Conservation (phyloP, 2,888 invertebrate genomes). For the Nomada fabriciana region DNA sequence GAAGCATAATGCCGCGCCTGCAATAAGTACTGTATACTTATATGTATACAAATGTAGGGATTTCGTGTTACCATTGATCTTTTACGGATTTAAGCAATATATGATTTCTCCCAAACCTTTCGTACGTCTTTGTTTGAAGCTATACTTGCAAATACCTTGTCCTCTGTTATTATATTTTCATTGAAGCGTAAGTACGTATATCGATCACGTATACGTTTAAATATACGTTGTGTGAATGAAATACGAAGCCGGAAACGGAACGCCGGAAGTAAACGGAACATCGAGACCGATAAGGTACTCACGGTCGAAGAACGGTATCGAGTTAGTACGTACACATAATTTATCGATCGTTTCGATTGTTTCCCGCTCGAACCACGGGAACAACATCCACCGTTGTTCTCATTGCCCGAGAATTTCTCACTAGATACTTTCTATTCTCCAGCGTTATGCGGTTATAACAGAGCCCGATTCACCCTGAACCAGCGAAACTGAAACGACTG, state of each 20-base stretch:
- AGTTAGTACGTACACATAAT: conserved; percentile 31
- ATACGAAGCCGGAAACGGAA: conserved; percentile 72
- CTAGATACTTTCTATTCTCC: conserved; percentile 41
- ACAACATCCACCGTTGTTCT: conserved; percentile 47
- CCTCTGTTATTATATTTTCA: not conserved
- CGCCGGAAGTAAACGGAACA: conserved; percentile 76
- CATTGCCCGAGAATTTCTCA: conserved; percentile 30
- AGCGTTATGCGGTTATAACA: not conserved
- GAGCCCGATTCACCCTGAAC: not conserved
- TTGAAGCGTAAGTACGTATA: conserved; percentile 24
- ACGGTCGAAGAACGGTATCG: conserved; percentile 78
- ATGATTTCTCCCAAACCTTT: no score
- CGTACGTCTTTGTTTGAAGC: no score
- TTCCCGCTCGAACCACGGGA: conserved; percentile 54
- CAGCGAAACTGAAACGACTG: not conserved
- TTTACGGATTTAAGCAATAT: no score
- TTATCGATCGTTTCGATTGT: conserved; percentile 69
- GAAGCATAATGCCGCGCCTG: not conserved
- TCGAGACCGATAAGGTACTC: conserved; percentile 76
- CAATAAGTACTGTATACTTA: no score
- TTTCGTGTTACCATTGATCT: no score
- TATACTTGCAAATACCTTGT: no score
- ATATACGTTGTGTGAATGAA: conserved; percentile 49
- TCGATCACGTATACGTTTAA: conserved; percentile 43
- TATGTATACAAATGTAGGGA: no score